A percentile compares a stretch with the other conserved stretches of the same genome.
Evolutionary conservation across 2,888 invertebrate species (phyloP).

Genomic region (Erebia palarica): DNA sequence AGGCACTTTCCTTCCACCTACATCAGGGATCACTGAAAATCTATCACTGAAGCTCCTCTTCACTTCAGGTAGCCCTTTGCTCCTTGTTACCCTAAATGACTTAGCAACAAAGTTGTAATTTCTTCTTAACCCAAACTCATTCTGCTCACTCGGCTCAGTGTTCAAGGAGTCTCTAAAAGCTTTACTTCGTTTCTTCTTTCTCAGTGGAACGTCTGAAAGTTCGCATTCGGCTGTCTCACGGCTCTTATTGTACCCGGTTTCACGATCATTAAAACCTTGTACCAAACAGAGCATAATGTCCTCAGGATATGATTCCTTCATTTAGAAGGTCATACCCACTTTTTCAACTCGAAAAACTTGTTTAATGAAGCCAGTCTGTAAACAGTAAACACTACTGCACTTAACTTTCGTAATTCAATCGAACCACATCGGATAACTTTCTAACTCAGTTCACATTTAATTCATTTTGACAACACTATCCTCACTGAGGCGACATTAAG

Average conservation of each 20-base stretch:
- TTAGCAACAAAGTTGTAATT: constrained; percentile 57
- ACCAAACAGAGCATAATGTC: constrained; percentile 87
- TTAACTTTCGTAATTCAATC: constrained; percentile 14
- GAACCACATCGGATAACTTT: constrained; percentile 4
- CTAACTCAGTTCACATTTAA: constrained; percentile 28
- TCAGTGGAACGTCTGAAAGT: constrained; percentile 54
- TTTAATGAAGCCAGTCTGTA: constrained; percentile 23
- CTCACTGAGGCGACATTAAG: background rate
- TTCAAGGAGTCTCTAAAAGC: constrained; percentile 40
- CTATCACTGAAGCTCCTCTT: constrained; percentile 77
- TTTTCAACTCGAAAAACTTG: constrained; percentile 27
- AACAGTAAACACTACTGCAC: constrained; percentile 9
- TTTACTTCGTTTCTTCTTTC: constrained; percentile 52
- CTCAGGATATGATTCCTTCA: constrained; percentile 77
- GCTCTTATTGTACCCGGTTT: constrained; percentile 60
- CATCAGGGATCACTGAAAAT: constrained; percentile 69
- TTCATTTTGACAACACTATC: constrained; percentile 27
- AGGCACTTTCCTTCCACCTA: constrained; percentile 58
- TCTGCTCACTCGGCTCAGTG: constrained; percentile 46
- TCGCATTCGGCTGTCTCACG: constrained; percentile 61
- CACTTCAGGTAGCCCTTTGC: constrained; percentile 60
- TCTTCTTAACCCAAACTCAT: constrained; percentile 54
- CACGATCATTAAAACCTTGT: constrained; percentile 83
- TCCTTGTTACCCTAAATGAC: constrained; percentile 57
- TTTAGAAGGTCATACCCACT: constrained; percentile 69